A percentile compares a stretch with the other conserved stretches of the same genome.
phyloP scores from a whole-genome alignment of 2,113 vertebrate genomes.

The Noctilio leporinus region DNA sequence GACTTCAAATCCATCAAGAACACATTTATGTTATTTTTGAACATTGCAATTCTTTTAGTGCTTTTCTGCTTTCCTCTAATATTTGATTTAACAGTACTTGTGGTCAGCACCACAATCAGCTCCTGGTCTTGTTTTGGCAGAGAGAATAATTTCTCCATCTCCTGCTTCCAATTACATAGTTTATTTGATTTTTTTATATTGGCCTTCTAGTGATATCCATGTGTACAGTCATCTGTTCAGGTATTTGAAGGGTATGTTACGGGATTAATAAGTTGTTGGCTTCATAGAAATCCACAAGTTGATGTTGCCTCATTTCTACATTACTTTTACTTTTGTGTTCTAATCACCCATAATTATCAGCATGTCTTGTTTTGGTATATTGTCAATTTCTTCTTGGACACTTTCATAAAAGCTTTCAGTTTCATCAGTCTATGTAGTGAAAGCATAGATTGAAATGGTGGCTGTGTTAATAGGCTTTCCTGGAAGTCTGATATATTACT shows the following conservation, averaged over 20 bases:
- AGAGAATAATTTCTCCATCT: background rate
- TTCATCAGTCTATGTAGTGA: background rate
- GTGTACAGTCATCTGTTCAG: background rate
- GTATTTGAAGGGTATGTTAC: background rate
- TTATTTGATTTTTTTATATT: background rate
- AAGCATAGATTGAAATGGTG: background rate
- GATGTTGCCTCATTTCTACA: background rate
- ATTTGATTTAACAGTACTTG: background rate
- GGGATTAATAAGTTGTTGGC: background rate
- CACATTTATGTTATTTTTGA: background rate
- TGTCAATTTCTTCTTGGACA: background rate
- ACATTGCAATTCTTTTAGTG: too few species aligned
- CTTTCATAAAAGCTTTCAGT: background rate
- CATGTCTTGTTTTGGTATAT: background rate
- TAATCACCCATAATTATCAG: background rate
- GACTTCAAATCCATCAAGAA: background rate
- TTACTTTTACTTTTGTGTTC: background rate
- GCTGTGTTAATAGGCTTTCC: background rate
- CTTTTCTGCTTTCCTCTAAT: background rate
- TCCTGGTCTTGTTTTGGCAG: background rate
- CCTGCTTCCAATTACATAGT: background rate
- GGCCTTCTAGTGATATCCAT: background rate
- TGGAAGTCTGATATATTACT: background rate
- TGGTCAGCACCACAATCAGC: background rate
- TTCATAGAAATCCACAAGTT: background rate